Conservation (phyloP, 2,797 vertebrate genomes). For the Hemitrygon akajei region DNA sequence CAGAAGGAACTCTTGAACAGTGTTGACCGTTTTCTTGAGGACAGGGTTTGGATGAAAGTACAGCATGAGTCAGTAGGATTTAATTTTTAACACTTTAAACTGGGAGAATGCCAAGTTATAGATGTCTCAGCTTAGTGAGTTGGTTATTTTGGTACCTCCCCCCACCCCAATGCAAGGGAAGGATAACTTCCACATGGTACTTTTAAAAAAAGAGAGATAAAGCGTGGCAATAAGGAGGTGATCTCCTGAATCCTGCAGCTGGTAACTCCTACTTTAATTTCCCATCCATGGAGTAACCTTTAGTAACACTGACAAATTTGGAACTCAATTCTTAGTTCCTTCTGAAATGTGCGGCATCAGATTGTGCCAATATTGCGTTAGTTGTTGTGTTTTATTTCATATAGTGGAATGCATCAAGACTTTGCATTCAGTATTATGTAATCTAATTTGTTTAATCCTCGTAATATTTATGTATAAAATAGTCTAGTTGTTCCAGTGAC, state of each 20-base stretch:
- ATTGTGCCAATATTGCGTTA: neutral
- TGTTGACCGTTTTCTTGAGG: too few relatives aligned
- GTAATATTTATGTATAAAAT: neutral
- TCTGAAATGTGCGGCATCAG: neutral
- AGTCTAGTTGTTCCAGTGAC: neutral
- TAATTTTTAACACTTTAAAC: too few relatives aligned
- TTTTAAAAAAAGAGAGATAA: neutral
- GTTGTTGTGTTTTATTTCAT: neutral
- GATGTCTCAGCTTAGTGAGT: too few relatives aligned
- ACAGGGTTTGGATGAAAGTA: too few relatives aligned
- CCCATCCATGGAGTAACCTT: neutral
- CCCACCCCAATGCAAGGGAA: neutral
- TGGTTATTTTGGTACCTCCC: neutral
- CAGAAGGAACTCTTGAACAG: too few relatives aligned
- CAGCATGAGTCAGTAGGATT: too few relatives aligned
- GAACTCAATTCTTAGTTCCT: neutral
- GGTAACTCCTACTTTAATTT: neutral
- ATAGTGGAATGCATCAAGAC: neutral
- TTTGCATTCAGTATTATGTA: neutral
- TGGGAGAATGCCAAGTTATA: too few relatives aligned
- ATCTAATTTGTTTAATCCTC: neutral
- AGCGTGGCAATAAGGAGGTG: neutral
- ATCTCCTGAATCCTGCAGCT: neutral
- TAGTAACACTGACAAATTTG: neutral
- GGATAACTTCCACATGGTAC: neutral